Conservation (phyloP, 2,888 invertebrate genomes). For the Apodemia mormo region DNA sequence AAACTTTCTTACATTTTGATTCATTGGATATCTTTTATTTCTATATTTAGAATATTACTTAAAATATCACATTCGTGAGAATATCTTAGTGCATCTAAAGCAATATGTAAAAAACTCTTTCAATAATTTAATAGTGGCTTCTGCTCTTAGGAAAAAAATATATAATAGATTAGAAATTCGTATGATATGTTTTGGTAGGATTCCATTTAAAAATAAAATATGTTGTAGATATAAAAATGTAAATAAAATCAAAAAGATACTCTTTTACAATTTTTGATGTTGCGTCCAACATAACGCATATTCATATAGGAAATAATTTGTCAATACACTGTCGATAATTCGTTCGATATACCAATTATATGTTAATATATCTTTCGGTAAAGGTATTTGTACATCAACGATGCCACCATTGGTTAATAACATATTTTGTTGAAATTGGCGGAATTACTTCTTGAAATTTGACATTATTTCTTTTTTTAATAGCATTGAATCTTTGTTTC, state of each 20-base stretch:
- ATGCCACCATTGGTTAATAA: too few species aligned
- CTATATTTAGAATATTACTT: conserved; percentile 50
- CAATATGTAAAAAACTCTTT: conserved; percentile 1
- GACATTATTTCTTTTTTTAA: too few species aligned
- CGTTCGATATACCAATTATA: too few species aligned
- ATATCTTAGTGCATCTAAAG: conserved; percentile 45
- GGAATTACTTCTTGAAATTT: too few species aligned
- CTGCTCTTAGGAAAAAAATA: conserved; percentile 4
- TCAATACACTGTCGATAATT: too few species aligned
- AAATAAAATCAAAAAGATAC: conserved; percentile 4
- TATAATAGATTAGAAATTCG: conserved; percentile 43
- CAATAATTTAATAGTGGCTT: neutral
- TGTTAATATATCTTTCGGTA: too few species aligned
- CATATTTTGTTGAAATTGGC: too few species aligned
- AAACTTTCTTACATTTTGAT: conserved; percentile 21
- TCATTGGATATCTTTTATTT: conserved; percentile 21
- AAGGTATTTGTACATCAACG: too few species aligned
- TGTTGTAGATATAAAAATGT: conserved; percentile 4
- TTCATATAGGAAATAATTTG: too few species aligned
- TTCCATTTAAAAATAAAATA: conserved; percentile 27
- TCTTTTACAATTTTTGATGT: neutral
- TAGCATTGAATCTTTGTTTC: too few species aligned
- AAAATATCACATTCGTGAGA: conserved; percentile 72
- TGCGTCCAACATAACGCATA: neutral
- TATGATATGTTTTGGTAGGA: conserved; percentile 52